Evolutionary conservation across 2,113 vertebrate genomes (phyloP), one percentile per base, ranked within the genome.

Genomic region (Oryzias celebensis): DNA sequence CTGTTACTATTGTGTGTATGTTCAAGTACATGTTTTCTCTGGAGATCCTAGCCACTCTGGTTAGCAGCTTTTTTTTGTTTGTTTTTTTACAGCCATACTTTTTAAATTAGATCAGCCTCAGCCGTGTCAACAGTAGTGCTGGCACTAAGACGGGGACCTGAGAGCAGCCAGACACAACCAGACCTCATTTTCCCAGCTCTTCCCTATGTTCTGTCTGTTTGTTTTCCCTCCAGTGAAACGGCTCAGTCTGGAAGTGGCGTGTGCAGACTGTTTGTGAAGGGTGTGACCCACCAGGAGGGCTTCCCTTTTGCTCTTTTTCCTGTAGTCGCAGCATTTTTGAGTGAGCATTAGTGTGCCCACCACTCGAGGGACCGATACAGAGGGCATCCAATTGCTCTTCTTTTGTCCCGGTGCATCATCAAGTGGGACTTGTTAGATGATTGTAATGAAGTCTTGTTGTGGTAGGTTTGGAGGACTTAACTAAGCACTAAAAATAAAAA

Each of bases 251-350:
- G 85, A 84, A 73, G 76, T 87, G 79, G 79, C 76, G 78, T 90
- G 79, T 85, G 78, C 82, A 85, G 77, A 84, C 82, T 90, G 86
- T 88, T 90, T 91, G 85, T 81, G 42, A 86, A 91, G 89, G 91
- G 91, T 86, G 90, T 91, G 89, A 84, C 85, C 85, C 18, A 70
- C 75, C 72, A 68, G 78, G 52, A 85, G 71, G 14, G 75, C 77
- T 87, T 88, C 85, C 85, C 87, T 76, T 83, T 59, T 63, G 50
- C 74, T 75, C 68, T 78, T 50, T 76, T 62, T 65, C 55, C 71
- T 12, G n/a, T 49, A 56, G 67, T 73, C 53, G 74, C 62, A 49
- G 62, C 48, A 65, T 14, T 53, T 44, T n/a, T 24, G 18, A 28
- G 54, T 26, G 22, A 65, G 65, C 47, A 36, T 1, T 2, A 28